A percentile compares a stretch with the other conserved stretches of the same genome.
Evolutionary conservation across 1,140 invertebrate species (phyloP).

Genomic region (Lysiphlebus fabarum): DNA sequence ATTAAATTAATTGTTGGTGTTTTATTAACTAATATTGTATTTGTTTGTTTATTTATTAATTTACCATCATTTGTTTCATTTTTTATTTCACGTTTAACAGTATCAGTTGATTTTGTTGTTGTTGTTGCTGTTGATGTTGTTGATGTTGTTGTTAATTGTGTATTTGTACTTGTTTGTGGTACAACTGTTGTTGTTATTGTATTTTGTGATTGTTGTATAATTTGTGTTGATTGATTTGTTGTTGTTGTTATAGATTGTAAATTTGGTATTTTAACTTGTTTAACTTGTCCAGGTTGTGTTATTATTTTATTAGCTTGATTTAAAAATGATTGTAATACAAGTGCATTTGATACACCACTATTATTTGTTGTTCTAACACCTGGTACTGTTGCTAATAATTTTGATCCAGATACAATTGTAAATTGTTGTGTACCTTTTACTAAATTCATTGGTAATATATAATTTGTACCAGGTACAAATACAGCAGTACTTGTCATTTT

Average conservation of each 20-base stretch:
- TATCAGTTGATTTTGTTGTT: conserved; percentile 22
- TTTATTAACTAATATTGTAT: conserved; percentile 47
- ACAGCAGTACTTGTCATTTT: conserved; percentile 60
- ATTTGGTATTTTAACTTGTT: conserved; percentile 47
- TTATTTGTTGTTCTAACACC: conserved; percentile 52
- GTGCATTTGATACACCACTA: conserved; percentile 49
- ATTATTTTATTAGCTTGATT: conserved; percentile 58
- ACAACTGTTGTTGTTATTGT: conserved; percentile 29
- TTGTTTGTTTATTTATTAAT: conserved; percentile 23
- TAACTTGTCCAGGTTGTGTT: conserved; percentile 46
- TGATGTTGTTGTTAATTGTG: conserved; percentile 34
- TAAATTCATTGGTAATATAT: conserved; percentile 67
- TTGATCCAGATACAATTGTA: conserved; percentile 67
- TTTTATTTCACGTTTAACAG: conserved; percentile 26
- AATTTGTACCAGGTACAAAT: conserved; percentile 64
- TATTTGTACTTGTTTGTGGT: conserved; percentile 27
- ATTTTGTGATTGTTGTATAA: conserved; percentile 24
- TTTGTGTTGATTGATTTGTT: conserved; percentile 30
- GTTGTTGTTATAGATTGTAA: conserved; percentile 38
- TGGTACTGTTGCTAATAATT: conserved; percentile 63
- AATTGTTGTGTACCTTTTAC: conserved; percentile 69
- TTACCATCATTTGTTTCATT: conserved; percentile 27
- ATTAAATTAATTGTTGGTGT: conserved; percentile 42
- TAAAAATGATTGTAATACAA: conserved; percentile 58
- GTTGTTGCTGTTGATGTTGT: conserved; percentile 32